Percentiles rank a stretch among this genome's conserved stretches.
phyloP scores from a whole-genome alignment of 2,113 vertebrate species.

The Agapornis roseicollis region DNA sequence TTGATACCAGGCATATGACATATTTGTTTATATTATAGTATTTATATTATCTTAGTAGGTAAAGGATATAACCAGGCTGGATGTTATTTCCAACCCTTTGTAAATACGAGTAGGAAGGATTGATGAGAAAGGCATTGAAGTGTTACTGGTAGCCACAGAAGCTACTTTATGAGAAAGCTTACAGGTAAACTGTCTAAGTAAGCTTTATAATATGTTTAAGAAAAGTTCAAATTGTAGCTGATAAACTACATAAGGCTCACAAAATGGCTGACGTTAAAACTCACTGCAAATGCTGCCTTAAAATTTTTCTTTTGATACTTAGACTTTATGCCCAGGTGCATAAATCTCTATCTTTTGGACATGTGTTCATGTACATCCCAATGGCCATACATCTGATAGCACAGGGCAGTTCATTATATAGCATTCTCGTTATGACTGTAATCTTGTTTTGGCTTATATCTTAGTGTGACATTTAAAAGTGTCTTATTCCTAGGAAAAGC shows the following conservation, averaged over 20 bases:
- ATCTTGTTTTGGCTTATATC: neutral
- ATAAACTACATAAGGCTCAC: neutral
- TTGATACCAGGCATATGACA: too few species aligned
- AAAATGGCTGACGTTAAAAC: neutral
- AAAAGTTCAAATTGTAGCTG: neutral
- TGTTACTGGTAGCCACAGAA: neutral
- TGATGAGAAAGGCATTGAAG: neutral
- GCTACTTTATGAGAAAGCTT: neutral
- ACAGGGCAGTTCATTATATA: neutral
- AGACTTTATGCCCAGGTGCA: neutral
- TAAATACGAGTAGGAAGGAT: neutral
- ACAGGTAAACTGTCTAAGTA: neutral
- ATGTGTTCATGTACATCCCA: neutral
- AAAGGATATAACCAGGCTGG: neutral
- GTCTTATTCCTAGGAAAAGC: neutral
- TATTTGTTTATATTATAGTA: neutral
- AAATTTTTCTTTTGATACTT: neutral
- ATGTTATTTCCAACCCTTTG: neutral
- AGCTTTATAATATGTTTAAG: neutral
- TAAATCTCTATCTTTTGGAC: fast-evolving
- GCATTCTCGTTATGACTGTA: neutral
- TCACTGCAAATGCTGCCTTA: fast-evolving
- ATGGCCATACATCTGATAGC: neutral
- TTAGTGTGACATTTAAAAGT: neutral
- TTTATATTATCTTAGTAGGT: neutral